A percentile compares a stretch with the other conserved stretches of the same genome.
These are phyloP conservation scores for Tetragnatha versicolor DNA, from an alignment of 1,140 invertebrate genomes.

Conservation along the genomic window DNA sequence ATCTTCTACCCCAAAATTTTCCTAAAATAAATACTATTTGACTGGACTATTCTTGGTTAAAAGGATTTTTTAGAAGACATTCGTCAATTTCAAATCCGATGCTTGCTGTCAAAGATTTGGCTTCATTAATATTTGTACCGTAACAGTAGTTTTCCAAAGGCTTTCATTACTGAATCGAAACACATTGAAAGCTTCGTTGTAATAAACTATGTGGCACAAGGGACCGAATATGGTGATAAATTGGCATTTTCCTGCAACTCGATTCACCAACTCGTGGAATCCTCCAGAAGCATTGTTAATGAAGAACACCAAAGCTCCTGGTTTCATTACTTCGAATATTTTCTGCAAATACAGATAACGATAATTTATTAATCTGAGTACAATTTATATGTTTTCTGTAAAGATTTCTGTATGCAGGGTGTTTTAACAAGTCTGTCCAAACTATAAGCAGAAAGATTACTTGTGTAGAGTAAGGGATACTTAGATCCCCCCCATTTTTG, in stretches of 20 bases:
- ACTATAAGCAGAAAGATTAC: too few relatives aligned
- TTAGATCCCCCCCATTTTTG: too few relatives aligned
- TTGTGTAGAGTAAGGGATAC: too few relatives aligned
- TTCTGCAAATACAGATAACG: neutral
- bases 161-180: neutral
- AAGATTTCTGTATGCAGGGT: too few relatives aligned
- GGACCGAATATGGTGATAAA: neutral
- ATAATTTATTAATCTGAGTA: too few relatives aligned
- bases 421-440: too few relatives aligned
- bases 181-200: neutral
- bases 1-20: too few relatives aligned
- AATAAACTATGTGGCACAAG: neutral
- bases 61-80: too few relatives aligned
- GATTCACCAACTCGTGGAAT: neutral
- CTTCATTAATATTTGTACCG: constrained; percentile 3
- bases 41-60: too few relatives aligned
- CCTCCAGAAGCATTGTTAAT: constrained; percentile 4
- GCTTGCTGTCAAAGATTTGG: neutral
- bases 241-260: neutral
- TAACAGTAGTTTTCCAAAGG: neutral
- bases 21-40: too few relatives aligned
- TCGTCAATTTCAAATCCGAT: too few relatives aligned
- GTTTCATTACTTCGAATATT: neutral
- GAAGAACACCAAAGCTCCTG: constrained; percentile 1
- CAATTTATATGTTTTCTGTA: too few relatives aligned